Conservation (phyloP, 2,797 vertebrate species). For the Hybognathus amarus region DNA sequence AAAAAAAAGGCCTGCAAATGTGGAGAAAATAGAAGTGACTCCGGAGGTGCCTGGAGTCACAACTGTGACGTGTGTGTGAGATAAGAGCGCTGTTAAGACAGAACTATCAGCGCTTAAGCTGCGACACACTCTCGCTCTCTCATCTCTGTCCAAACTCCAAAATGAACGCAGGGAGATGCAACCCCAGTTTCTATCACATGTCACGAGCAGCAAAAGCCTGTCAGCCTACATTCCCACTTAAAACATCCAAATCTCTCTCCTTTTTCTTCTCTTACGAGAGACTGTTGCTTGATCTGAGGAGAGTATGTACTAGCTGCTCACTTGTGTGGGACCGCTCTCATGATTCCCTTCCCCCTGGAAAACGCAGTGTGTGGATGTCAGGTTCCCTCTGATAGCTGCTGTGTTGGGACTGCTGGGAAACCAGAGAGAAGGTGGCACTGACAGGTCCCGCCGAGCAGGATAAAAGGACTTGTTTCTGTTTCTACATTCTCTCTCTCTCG, state of each 20-base stretch:
- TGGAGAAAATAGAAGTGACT: constrained; percentile 35
- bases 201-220: constrained; percentile 51
- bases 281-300: constrained; percentile 54
- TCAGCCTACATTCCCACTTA: constrained; percentile 55
- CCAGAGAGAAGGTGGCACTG: constrained; percentile 61
- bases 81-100: constrained; percentile 45
- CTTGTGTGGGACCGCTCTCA: constrained; percentile 54
- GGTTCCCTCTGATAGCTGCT: constrained; percentile 61
- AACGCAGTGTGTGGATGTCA: constrained; percentile 57
- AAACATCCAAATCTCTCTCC: constrained; percentile 51
- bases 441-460: constrained; percentile 66
- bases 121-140: constrained; percentile 46
- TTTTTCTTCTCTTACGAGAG: constrained; percentile 46
- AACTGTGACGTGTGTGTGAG: constrained; percentile 40
- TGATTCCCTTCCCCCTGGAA: constrained; percentile 56
- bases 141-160: constrained; percentile 54
- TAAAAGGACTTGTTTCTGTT: constrained; percentile 65
- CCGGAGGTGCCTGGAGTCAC: constrained; percentile 49
- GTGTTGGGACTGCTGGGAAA: constrained; percentile 61
- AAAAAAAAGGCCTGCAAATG: constrained; percentile 34
- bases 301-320: constrained; percentile 47
- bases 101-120: constrained; percentile 46
- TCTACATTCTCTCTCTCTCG: constrained; percentile 57
- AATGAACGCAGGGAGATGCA: constrained; percentile 51
- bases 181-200: constrained; percentile 53